Base-by-base conservation (phyloP, 2,888 invertebrate species). In the Embidobia sp. region DNA sequence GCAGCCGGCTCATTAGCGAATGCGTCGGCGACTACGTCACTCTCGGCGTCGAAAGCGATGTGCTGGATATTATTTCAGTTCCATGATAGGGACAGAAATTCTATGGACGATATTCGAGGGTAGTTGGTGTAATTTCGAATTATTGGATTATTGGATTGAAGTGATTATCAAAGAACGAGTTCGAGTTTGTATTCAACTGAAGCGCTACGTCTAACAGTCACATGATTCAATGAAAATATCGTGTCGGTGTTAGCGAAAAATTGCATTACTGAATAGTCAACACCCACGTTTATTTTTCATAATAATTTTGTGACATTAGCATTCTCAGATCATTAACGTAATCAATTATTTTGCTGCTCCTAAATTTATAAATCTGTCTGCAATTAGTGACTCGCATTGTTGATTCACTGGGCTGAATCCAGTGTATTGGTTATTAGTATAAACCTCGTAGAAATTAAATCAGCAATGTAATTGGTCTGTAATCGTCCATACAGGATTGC, bases 1-100 rank as follows among this genome's bases (percentile, higher is more conserved):
- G 76, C 64, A 77, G 77, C 66, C 69, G 74, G 51, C 74, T 79
- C 79, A 77, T 79, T 79, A 79, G 76, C 70, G 77, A 74, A 77
- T 74, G 76, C 76, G 73, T 55, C 63, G 69, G 44, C 66, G 72
- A 66, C 77, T 77, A 51, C 67, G 76, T 72, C 72, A 77, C 66
- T 72, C 77, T 67, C 59, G 67, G 66, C 67, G 72, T 67, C 70
- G 77, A 77, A 77, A 72, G 76, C 76, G 76, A 76, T 76, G 76
- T 70, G 76, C 76, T 64, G 76, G 70, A 76, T 76, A 76, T 76
- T 76, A 76, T 76, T 75, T 69, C 76, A 64, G 70, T 70, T 76
- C 59, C 53, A 44, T 35, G 70, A 66, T 66, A 70, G 76, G 66
- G 70, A 76, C 59, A 53, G 64, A 59, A 53, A 55, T 69, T 75